Base-by-base conservation (phyloP, 1,140 invertebrate genomes). In the Drosophila ambigua region DNA sequence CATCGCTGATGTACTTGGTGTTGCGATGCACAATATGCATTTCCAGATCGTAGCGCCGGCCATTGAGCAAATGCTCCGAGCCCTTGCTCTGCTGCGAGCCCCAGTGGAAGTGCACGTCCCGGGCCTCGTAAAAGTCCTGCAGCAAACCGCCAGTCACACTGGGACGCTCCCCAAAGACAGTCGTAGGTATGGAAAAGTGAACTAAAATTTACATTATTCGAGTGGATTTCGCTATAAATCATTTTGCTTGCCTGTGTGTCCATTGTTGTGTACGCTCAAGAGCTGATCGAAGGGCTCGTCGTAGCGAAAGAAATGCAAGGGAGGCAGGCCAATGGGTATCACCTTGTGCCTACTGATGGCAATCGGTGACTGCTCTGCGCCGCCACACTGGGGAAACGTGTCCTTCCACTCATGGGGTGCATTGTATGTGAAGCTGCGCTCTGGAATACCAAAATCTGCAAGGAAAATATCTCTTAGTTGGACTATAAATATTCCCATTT, bases 21-120 rank as follows among this genome's bases (percentile, higher is more conserved):
- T 98, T 97, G 82, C 94, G 97, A 91, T 98, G 97, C 0, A 98
- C 97, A 79, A 98, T 95, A 90, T 98, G 97, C 41, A 98, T 92
- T 92, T 98, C 96, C 93, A 96, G 94, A 2, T 96, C 94, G 80
- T 94, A 95, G 76, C 95, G 92, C 9, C 92, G 72, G 31, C 92
- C 92, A 75, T 94, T 92, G 0, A 94, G 65, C 4, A 92, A 59
- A 59, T 94, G 93, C 67, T 94, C 93, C 5, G 93, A 93, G 1
- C 93, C 93, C 31, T 92, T 90, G 44, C 87, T 82, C 55, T 92
- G 92, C 6, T 81, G 89, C 2, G 89, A 78, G 2, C 93, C 93
- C 93, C 93, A 94, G 69, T 94, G 93, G 69, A 94, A 94, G 66
- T 94, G 93, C 4, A 94, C 73, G 3, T 81, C 79, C 55, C 93